Conservation (phyloP, 2,888 invertebrate genomes). For the Pteria penguin region DNA sequence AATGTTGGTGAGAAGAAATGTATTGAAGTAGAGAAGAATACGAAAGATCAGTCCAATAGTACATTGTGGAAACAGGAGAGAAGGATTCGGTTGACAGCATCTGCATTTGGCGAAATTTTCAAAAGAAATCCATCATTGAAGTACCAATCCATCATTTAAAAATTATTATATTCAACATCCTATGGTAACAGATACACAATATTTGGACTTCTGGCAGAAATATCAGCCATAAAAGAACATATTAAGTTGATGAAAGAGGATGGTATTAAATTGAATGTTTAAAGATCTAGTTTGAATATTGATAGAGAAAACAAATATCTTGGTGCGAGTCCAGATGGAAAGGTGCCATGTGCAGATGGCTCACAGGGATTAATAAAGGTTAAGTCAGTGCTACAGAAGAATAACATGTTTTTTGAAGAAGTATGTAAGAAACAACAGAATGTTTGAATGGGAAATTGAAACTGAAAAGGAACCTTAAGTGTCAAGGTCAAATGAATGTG, state of each 20-base stretch:
- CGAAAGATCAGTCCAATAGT: too few species aligned
- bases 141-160: constrained; percentile 13
- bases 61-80: too few species aligned
- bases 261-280: constrained; percentile 23
- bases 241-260: constrained; percentile 22
- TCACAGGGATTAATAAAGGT: constrained; percentile 24
- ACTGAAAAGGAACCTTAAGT: constrained; percentile 35
- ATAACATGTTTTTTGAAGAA: constrained; percentile 29
- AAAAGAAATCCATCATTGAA: too few species aligned
- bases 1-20: too few species aligned
- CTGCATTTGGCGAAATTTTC: too few species aligned
- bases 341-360: not conserved
- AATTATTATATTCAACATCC: constrained; percentile 24
- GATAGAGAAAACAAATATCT: constrained; percentile 16
- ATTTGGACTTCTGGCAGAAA: constrained; percentile 24
- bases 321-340: constrained; percentile 42
- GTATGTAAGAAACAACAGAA: constrained; percentile 5
- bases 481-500: constrained; percentile 29
- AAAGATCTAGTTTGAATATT: constrained; percentile 22
- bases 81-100: too few species aligned
- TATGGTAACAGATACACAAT: constrained; percentile 24
- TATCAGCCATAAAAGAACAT: constrained; percentile 33
- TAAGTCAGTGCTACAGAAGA: constrained; percentile 15
- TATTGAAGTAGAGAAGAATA: too few species aligned
- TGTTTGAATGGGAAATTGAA: too few species aligned